Conservation (phyloP, 2,888 invertebrate genomes). For the Morinoia aosen region DNA sequence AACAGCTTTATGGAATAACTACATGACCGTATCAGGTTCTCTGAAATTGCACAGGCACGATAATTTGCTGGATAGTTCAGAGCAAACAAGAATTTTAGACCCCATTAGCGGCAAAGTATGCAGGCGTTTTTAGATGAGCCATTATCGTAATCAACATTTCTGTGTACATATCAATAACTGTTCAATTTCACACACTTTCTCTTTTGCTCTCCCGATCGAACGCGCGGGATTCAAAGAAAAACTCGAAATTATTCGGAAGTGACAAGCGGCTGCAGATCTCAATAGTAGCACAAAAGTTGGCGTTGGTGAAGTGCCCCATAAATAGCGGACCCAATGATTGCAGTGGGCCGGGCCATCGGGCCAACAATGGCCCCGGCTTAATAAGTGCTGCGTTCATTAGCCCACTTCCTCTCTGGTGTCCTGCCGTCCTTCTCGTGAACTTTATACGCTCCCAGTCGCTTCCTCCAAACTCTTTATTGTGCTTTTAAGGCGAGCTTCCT, state of each 20-base stretch:
- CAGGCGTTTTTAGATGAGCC: neutral
- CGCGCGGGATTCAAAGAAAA: neutral
- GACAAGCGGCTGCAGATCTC: neutral
- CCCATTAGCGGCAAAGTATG: neutral
- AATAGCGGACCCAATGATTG: neutral
- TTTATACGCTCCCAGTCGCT: neutral
- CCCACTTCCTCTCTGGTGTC: neutral
- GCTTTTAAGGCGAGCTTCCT: neutral
- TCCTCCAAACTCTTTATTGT: conserved; percentile 14
- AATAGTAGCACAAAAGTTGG: neutral
- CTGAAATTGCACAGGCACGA: too few relatives aligned
- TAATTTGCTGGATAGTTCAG: too few relatives aligned
- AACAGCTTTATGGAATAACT: too few relatives aligned
- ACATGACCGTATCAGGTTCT: too few relatives aligned
- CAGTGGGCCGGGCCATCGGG: neutral
- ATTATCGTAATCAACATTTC: neutral
- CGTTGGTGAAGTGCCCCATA: neutral
- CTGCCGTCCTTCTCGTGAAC: neutral
- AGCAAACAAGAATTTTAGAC: too few relatives aligned
- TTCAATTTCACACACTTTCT: neutral
- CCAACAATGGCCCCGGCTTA: neutral
- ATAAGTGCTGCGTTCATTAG: conserved; percentile 23
- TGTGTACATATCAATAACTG: neutral
- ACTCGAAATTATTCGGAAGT: neutral
- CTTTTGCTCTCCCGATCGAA: neutral